Conservation (phyloP, 2,797 vertebrate genomes). For the Macroramphosus scolopax region DNA sequence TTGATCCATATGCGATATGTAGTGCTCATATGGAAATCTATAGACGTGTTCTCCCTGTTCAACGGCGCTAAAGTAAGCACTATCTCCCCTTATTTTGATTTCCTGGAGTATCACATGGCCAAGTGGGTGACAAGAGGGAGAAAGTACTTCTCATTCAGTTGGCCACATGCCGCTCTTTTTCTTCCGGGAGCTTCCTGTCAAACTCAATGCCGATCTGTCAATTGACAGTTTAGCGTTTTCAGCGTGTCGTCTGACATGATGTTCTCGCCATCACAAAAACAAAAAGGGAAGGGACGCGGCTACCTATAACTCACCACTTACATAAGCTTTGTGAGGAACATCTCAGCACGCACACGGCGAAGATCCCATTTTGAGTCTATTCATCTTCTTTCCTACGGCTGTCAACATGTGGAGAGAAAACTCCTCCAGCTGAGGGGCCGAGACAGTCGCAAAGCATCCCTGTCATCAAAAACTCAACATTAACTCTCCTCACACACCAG, state of each 20-base stretch:
- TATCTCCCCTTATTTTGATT: slow-evolving; percentile 47
- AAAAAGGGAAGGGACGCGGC: slow-evolving; percentile 16
- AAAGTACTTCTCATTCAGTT: slow-evolving; percentile 35
- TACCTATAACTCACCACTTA: slow-evolving; percentile 51
- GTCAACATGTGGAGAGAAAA: slow-evolving; percentile 57
- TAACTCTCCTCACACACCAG: slow-evolving; percentile 28
- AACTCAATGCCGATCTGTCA: slow-evolving; percentile 32
- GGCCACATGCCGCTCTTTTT: slow-evolving; percentile 34
- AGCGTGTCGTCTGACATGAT: slow-evolving; percentile 32
- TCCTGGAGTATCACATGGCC: slow-evolving; percentile 25
- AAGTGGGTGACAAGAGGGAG: slow-evolving; percentile 33
- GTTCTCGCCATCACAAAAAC: slow-evolving; percentile 40
- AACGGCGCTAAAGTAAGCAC: slow-evolving; percentile 38
- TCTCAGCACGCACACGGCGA: slow-evolving; percentile 53
- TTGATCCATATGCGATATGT: slow-evolving; percentile 71
- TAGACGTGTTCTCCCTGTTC: slow-evolving; percentile 55
- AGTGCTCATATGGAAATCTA: slow-evolving; percentile 60
- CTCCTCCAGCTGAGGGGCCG: slow-evolving; percentile 28
- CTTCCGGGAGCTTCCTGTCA: slow-evolving; percentile 39
- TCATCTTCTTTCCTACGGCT: slow-evolving; percentile 63
- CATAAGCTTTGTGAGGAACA: slow-evolving; percentile 60
- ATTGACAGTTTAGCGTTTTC: slow-evolving; percentile 48
- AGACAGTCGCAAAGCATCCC: slow-evolving; percentile 30
- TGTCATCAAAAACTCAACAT: slow-evolving; percentile 50
- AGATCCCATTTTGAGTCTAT: slow-evolving; percentile 58